Evolutionary conservation across 2,888 invertebrate species (phyloP).

Genomic region (Apomyelois bistriatella): DNA sequence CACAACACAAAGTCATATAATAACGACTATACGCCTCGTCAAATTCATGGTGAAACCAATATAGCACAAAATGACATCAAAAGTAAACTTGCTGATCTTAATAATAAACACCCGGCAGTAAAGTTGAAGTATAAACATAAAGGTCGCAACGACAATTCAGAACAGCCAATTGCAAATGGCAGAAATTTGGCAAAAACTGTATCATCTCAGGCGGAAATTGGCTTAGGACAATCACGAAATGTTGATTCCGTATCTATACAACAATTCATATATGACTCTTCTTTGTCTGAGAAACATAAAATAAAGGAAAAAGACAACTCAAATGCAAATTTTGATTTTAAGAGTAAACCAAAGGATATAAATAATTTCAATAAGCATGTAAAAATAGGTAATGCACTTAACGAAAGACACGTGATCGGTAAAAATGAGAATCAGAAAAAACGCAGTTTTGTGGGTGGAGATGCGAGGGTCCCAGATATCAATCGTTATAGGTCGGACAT

Average conservation of each 20-base stretch:
- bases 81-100: conserved; percentile 32
- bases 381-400: conserved; percentile 65
- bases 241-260: conserved; percentile 46
- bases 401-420: conserved; percentile 54
- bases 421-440: conserved; percentile 45
- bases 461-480: conserved; percentile 59
- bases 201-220: conserved; percentile 46
- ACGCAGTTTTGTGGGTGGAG: conserved; percentile 56
- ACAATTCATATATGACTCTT: conserved; percentile 60
- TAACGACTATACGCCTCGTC: conserved; percentile 55
- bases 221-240: conserved; percentile 13
- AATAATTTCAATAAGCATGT: conserved; percentile 53
- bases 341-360: conserved; percentile 19
- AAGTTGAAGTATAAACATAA: conserved; percentile 50
- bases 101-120: conserved; percentile 39
- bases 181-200: conserved; percentile 48
- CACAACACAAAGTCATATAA: conserved; percentile 61
- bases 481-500: conserved; percentile 54
- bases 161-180: conserved; percentile 39
- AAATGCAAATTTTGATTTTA: conserved; percentile 20
- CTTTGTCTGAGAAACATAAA: conserved; percentile 36
- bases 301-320: conserved; percentile 18
- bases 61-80: conserved; percentile 28
- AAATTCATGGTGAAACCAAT: conserved; percentile 38
- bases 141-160: conserved; percentile 36